These are phyloP conservation scores for Halichondria panicea DNA, from an alignment of 37 sponge, comb jelly and placozoan species.

Conservation along the genomic window DNA sequence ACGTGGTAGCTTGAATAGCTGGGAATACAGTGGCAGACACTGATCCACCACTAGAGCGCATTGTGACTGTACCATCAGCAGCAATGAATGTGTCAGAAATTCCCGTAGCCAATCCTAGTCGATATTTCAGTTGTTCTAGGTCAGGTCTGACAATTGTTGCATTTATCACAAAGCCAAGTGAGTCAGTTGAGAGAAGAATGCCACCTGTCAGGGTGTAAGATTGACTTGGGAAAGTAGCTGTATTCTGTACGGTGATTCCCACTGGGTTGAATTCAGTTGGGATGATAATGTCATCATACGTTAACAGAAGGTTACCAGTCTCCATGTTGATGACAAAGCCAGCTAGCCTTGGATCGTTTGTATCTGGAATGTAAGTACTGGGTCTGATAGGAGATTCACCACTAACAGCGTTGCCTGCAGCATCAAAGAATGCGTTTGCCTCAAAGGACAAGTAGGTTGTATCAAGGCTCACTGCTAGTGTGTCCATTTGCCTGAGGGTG, in stretches of 20 bases:
- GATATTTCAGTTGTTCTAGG: slow-evolving; percentile 64
- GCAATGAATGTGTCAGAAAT: slow-evolving; percentile 65
- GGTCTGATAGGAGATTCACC: slow-evolving; percentile 23
- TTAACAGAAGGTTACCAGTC: slow-evolving; percentile 52
- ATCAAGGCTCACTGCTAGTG: slow-evolving; percentile 48
- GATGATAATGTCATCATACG: slow-evolving; percentile 85
- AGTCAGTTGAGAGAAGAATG: slow-evolving; percentile 38
- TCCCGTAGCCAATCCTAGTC: slow-evolving; percentile 63
- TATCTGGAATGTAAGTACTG: slow-evolving; percentile 34
- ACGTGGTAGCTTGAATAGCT: slow-evolving; percentile 62
- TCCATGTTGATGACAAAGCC: slow-evolving; percentile 85
- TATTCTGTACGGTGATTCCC: slow-evolving; percentile 83
- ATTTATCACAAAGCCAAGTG: slow-evolving; percentile 69
- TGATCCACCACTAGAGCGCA: slow-evolving; percentile 27
- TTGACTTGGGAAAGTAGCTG: slow-evolving; percentile 24
- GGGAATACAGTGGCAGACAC: slow-evolving; percentile 23
- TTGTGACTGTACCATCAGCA: slow-evolving; percentile 53
- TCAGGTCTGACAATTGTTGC: slow-evolving; percentile 62
- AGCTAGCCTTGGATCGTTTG: slow-evolving; percentile 58
- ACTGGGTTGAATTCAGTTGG: slow-evolving; percentile 51
- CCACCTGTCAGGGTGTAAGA: slow-evolving; percentile 78
- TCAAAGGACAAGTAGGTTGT: slow-evolving; percentile 69
- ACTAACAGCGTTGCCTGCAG: slow-evolving; percentile 60
- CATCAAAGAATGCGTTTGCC: slow-evolving; percentile 65
- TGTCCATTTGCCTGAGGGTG: slow-evolving; percentile 37